phyloP scores from a whole-genome alignment of 2,797 vertebrate genomes.

The Acanthurus leucopareius region DNA sequence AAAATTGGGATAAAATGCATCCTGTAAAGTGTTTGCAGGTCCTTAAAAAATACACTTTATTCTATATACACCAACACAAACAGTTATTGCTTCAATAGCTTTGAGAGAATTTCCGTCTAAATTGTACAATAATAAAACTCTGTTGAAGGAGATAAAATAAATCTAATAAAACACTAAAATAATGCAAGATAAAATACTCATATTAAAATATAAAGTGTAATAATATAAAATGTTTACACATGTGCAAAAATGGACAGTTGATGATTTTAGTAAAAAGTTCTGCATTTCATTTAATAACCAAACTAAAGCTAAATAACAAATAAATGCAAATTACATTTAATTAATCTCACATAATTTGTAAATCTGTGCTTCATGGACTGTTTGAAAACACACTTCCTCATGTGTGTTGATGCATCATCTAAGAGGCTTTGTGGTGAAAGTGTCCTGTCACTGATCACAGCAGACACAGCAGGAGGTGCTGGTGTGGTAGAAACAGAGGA shows the following conservation, averaged over 20 bases:
- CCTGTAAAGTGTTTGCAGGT: not conserved
- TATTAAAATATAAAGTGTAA: no score
- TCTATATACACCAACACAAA: not conserved
- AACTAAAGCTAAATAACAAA: not conserved
- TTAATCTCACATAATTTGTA: not conserved
- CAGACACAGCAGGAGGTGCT: conserved; percentile 10
- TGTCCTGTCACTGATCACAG: conserved; percentile 2
- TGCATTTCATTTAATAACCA: not conserved
- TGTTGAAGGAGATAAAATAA: not conserved
- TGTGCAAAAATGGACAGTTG: not conserved
- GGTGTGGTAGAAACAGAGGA: conserved; percentile 8
- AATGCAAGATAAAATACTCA: no score
- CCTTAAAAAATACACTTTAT: not conserved
- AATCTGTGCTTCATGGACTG: not conserved
- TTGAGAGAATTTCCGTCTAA: not conserved
- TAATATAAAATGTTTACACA: no score
- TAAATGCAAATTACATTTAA: not conserved
- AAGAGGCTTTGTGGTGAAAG: not conserved
- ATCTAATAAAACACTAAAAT: not conserved
- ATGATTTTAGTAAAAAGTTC: not conserved
- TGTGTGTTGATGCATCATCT: not conserved
- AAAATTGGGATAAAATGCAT: not conserved
- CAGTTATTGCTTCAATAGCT: not conserved
- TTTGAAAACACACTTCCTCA: no score
- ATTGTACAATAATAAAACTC: no score